phyloP scores from a whole-genome alignment of 1,140 invertebrate genomes.

The Zaprionus capensis region DNA sequence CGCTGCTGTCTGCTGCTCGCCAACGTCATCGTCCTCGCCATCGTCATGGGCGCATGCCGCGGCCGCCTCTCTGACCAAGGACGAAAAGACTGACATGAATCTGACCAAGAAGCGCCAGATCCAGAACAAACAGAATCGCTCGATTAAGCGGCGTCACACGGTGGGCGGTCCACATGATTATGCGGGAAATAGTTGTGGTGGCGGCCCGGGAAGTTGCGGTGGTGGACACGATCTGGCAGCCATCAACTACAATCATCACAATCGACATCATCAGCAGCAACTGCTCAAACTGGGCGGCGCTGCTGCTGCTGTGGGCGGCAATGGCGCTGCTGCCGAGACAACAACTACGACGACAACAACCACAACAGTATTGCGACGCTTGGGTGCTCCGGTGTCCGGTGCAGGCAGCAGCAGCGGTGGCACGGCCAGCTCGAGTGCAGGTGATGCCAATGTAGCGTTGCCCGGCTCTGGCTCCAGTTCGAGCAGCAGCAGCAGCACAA shows the following conservation, averaged over 20 bases:
- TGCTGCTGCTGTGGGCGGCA: conserved; percentile 16
- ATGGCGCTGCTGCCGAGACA: conserved; percentile 58
- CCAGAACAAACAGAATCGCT: conserved; percentile 86
- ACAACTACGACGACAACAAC: conserved; percentile 72
- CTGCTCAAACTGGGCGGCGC: conserved; percentile 53
- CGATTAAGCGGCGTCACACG: conserved; percentile 94
- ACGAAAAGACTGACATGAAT: conserved; percentile 92
- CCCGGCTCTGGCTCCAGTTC: conserved; percentile 23
- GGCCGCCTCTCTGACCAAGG: conserved; percentile 88
- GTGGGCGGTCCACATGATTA: conserved; percentile 95
- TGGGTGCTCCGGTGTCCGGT: conserved; percentile 33
- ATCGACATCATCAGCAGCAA: conserved; percentile 73
- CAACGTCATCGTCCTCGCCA: conserved; percentile 43
- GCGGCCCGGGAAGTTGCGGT: conserved; percentile 9
- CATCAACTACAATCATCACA: conserved; percentile 74
- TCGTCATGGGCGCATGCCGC: conserved; percentile 39
- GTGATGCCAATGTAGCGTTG: conserved; percentile 31
- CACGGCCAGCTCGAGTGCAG: conserved; percentile 10
- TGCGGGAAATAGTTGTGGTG: conserved; percentile 52
- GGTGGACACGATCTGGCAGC: conserved; percentile 57
- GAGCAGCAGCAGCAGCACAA: conserved; percentile 35
- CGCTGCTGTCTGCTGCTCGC: conserved; percentile 56
- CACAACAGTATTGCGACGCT: conserved; percentile 62
- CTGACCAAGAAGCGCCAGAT: conserved; percentile 89
- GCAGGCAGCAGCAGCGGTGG: conserved; percentile 9